Conservation (phyloP, 2,888 invertebrate genomes). For the Diadegma fenestrale region DNA sequence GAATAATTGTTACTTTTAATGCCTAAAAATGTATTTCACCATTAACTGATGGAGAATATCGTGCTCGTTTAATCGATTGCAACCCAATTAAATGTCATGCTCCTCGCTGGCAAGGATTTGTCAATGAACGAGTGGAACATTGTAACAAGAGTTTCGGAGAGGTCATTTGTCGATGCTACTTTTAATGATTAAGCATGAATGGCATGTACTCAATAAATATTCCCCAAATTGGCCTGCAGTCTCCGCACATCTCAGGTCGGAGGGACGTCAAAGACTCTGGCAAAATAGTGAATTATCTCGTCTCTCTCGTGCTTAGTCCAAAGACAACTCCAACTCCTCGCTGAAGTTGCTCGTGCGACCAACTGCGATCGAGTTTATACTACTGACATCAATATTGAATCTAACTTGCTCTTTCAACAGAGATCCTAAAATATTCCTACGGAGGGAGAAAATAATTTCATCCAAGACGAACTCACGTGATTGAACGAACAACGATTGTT, state of each 20-base stretch:
- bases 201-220: conserved; percentile 25
- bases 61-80: not conserved
- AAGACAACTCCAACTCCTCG: conserved; percentile 1
- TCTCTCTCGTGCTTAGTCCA: not conserved
- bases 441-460: not conserved
- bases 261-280: conserved; percentile 6
- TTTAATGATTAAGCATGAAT: conserved; percentile 20
- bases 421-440: not conserved
- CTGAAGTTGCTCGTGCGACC: conserved; percentile 38
- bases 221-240: not conserved
- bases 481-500: not conserved
- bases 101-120: not conserved
- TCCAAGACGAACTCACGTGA: not conserved
- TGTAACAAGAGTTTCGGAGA: not conserved
- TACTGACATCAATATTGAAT: conserved; percentile 36
- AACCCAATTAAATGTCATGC: not conserved
- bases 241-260: not conserved
- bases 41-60: not conserved
- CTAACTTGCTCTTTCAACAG: not conserved
- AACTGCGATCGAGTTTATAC: conserved; percentile 53
- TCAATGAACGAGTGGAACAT: conserved; percentile 1
- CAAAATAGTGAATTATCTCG: not conserved
- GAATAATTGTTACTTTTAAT: not conserved
- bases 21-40: not conserved
- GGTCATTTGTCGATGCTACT: conserved; percentile 17